Conservation (phyloP, 2,113 vertebrate genomes). For the Tichodroma muraria region DNA sequence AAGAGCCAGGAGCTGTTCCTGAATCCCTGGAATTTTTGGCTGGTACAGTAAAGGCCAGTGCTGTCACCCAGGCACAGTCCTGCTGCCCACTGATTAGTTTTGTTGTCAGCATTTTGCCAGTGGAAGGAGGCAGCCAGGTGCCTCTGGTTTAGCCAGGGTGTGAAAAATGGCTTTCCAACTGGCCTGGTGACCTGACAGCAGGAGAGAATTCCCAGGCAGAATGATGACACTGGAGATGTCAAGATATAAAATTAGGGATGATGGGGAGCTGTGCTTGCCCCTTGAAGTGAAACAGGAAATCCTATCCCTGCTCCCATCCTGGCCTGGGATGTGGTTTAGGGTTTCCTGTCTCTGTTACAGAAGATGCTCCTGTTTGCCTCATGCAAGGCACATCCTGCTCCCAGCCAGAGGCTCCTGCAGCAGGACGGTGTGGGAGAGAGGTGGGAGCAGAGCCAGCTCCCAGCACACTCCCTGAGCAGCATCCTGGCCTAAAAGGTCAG, state of each 20-base stretch:
- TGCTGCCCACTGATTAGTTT: not conserved
- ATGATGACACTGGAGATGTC: not conserved
- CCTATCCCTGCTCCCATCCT: not conserved
- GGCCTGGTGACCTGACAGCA: not conserved
- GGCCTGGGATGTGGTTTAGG: not conserved
- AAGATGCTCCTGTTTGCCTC: not conserved
- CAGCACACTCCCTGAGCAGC: not conserved
- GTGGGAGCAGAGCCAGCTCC: not conserved
- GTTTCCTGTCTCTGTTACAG: not conserved
- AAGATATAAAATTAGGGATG: not conserved
- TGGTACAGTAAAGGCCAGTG: not conserved
- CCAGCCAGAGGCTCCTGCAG: not conserved
- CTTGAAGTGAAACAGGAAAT: not conserved
- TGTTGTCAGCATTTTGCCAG: not conserved
- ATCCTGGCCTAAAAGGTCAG: not conserved
- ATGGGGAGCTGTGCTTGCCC: not conserved
- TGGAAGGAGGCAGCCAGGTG: not conserved
- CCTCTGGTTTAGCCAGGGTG: not conserved
- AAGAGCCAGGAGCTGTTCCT: not conserved
- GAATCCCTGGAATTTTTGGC: not conserved
- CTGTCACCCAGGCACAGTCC: not conserved
- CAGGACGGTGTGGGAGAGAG: not conserved
- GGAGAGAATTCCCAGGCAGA: not conserved
- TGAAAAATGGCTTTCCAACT: not conserved
- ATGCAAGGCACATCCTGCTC: not conserved